Base-by-base conservation (phyloP, 2,797 vertebrate species). In the Simalia tracyae region DNA sequence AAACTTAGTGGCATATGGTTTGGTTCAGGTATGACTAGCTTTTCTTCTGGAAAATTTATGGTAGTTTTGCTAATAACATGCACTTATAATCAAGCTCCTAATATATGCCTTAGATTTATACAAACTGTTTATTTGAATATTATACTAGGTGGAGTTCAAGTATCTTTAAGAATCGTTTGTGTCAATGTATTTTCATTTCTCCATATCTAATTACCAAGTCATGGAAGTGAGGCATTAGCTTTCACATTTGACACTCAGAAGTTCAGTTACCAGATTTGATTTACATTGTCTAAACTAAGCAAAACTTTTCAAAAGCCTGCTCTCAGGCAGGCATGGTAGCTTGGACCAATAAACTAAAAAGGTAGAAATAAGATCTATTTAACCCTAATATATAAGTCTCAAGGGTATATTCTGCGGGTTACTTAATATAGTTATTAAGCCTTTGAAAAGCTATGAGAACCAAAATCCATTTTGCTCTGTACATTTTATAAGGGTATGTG, bases 1-100 rank as follows among this genome's bases (percentile, higher is more conserved):
- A 46, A 88, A 72, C 88, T 42, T 6, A 54, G 46, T 66, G 56
- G 66, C 42, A 28, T 90, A 86, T 92, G 92, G 88, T 92, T 91
- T 84, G 95, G 93, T 90, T 93, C 92, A 96, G 92, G 94, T 96
- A 93, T 90, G 87, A 94, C 92, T 19, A 56, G 6, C 31, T 36
- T 88, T 72, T 46, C 26, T 86, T 63, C 60, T 36, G 81, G 19
- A 50, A 26, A 36, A 31, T 28, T n/a, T 19, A 28, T 31, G 24
- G 12, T 72, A 46, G 36, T 17, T 50, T 60, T 22, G 31, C 22
- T 64, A 84, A 42, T 63, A 88, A 81, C 17, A 26, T 63, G 22
- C 54, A 10, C 46, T 57, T n/a, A 36, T 84, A 90, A 17, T 64
- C 24, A 17, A 87, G 56, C 11, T 87, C 46, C 66, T 87, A 22